Evolutionary conservation across 2,797 vertebrate species (phyloP), one percentile per base, ranked within the genome.

Genomic region (Sus cebifrons): DNA sequence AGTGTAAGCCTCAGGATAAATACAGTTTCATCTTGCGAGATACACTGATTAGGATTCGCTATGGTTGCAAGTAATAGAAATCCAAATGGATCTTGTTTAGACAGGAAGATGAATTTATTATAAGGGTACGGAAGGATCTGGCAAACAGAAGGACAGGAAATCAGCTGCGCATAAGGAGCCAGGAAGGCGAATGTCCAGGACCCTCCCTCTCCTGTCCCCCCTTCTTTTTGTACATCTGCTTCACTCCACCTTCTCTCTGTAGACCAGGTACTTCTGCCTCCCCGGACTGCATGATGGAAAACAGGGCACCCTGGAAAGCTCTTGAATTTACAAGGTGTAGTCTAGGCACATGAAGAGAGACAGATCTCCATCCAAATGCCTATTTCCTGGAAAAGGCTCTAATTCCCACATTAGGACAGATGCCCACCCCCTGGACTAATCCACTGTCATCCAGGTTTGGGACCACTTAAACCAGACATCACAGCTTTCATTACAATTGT

Each of bases 121-220:
- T 36, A 74, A 82, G 78, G 36, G 23, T 52, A 65, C 40, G 89
- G 49, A 93, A 89, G 27, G 29, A 5, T 88, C 68, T 92, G 36
- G 65, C 29, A 95, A 93, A 88, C 54, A 18, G 54, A 94, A 92
- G 36, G 64, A 78, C 1, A 83, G 44, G 78, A 96, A 96, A 86
- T 92, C 32, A 52, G n/a, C 18, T 56, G 49, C 58, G 79, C 17
- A 23, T 65, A 82, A 92, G 16, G 18, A 94, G 44, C 29, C 70
- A 85, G 58, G 20, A 83, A 86, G 25, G 12, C 64, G n/a, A 81
- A 68, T 79, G 17, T 81, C 64, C 75, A 70, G 18, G 23, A 68
- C 23, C 54, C 16, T 74, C 54, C 56, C 40, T 86, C 29, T 64
- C 23, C 23, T 29, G 7, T 36, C 15, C 65, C 32, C 78, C 20